Conservation (phyloP, 2,113 vertebrate genomes). For the Campylomormyrus numenius region DNA sequence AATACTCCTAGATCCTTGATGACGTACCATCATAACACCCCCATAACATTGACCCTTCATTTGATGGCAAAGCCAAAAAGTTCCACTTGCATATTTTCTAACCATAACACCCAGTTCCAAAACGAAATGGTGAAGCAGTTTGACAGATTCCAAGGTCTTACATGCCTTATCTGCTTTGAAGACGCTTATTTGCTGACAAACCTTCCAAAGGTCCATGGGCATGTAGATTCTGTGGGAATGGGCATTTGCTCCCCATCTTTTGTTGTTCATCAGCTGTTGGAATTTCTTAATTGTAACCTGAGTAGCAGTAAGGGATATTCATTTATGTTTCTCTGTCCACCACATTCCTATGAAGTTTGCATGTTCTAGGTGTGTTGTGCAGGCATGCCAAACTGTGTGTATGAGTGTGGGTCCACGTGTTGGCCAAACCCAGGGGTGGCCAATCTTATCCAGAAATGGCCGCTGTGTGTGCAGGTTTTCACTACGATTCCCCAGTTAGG, state of each 20-base stretch:
- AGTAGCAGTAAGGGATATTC: background rate
- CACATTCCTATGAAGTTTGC: background rate
- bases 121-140: background rate
- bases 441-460: too few relatives aligned
- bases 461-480: too few relatives aligned
- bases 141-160: background rate
- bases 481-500: too few relatives aligned
- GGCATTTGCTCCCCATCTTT: background rate
- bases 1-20: background rate
- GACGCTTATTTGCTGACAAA: background rate
- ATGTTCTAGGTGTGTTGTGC: background rate
- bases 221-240: background rate
- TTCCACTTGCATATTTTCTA: background rate
- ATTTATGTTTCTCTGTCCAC: background rate
- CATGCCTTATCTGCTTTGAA: background rate
- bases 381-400: background rate
- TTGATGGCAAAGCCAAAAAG: background rate
- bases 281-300: background rate
- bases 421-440: background rate
- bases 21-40: background rate
- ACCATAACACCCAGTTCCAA: background rate
- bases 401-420: background rate
- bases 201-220: background rate
- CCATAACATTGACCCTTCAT: background rate
- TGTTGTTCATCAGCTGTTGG: background rate